Evolutionary conservation across 2,797 vertebrate species (phyloP), one percentile per base, ranked within the genome.

Genomic region (Falco biarmicus): DNA sequence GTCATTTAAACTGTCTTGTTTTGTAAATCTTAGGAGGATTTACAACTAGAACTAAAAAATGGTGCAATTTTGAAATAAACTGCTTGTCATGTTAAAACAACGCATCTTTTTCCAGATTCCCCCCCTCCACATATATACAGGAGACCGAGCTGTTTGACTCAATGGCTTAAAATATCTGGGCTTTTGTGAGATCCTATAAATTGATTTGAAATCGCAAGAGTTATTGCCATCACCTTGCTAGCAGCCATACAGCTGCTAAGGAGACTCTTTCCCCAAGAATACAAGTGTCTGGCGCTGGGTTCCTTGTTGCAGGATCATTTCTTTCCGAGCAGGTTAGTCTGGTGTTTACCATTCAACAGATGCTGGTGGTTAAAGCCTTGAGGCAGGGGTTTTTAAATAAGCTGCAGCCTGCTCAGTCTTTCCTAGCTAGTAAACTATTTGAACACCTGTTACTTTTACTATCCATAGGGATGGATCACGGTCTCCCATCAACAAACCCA

Each of bases 1-100:
- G 61, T 92, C 21, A 91, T 73, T 94, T 83, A 64, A 94, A 88
- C 19, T 81, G 69, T 63, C 84, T 94, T 75, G 32, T 92, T 96
- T 85, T 37, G 37, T 91, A 89, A 83, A 64, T 78, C n/a, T 85
- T 78, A 34, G 8, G 4, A 85, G 89, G 76, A 89, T 86, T 68
- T 93, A 93, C 81, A 74, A 87, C 83, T n/a, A 60, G 34, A 90
- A 91, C 32, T 80, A 43, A 88, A 93, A 82, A 86, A 8, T 3
- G 2, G 11, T 73, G 32, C 10, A 18, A 48, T 96, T 93, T 84
- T 75, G 70, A 81, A 81, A 84, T 59, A 63, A 96, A 68, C 31
- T 81, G 15, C 39, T 87, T 83, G 34, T 47, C 51, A 28, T 19
- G 10, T 29, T 90, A 51, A 84, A 91, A 64, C 56, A 83, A 31